phyloP scores from a whole-genome alignment of 2,888 invertebrate genomes.

The Hylaea fasciaria region DNA sequence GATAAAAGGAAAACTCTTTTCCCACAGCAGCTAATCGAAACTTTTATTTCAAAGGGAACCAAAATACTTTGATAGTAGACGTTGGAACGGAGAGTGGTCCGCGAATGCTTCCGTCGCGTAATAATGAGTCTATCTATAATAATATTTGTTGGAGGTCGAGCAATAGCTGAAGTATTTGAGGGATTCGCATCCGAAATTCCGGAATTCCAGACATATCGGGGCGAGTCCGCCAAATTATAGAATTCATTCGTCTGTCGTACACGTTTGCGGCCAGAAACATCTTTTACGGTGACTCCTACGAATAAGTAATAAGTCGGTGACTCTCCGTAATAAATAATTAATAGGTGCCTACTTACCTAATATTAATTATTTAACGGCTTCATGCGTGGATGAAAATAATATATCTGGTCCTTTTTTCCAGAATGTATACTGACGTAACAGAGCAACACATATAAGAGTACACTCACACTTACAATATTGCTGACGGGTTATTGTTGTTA shows the following conservation, averaged over 20 bases:
- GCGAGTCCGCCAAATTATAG: slow-evolving; percentile 16
- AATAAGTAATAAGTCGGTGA: too few species aligned
- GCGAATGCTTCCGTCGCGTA: not conserved
- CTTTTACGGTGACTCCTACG: not conserved
- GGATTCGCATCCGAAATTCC: slow-evolving; percentile 20
- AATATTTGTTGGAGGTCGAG: not conserved
- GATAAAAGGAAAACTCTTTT: slow-evolving; percentile 11
- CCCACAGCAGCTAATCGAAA: slow-evolving; percentile 16
- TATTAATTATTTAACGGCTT: too few species aligned
- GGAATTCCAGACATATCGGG: slow-evolving; percentile 1
- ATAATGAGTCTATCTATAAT: not conserved
- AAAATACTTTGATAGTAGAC: slow-evolving; percentile 22
- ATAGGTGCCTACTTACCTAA: too few species aligned
- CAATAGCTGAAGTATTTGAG: slow-evolving; percentile 6
- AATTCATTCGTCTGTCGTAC: slow-evolving; percentile 13
- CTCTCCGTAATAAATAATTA: too few species aligned
- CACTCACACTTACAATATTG: too few species aligned
- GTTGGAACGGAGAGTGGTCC: slow-evolving; percentile 6
- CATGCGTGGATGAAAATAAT: too few species aligned
- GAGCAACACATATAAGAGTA: too few species aligned
- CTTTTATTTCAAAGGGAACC: slow-evolving; percentile 21
- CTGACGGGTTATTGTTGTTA: too few species aligned
- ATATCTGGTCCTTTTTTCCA: too few species aligned
- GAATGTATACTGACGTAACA: too few species aligned
- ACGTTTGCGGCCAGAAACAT: not conserved